A percentile compares a stretch with the other conserved stretches of the same genome.
Evolutionary conservation across 2,797 vertebrate genomes (phyloP).

Genomic region (Amazonetta brasiliensis): DNA sequence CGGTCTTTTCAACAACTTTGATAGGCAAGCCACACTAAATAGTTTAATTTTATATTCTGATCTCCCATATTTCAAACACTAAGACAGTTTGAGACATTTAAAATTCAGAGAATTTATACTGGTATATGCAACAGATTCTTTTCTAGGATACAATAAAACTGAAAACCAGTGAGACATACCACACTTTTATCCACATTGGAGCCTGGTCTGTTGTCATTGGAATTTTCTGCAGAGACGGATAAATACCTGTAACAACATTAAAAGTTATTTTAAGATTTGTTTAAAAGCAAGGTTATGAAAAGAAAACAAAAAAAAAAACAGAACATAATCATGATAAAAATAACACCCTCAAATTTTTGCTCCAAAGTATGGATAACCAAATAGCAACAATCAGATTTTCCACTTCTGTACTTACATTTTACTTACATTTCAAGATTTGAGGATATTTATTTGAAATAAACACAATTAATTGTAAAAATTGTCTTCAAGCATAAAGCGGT

Average conservation of each 20-base stretch:
- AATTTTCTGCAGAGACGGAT: slow-evolving; percentile 83
- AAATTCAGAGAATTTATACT: not conserved
- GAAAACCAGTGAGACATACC: slow-evolving; percentile 81
- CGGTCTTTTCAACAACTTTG: not conserved
- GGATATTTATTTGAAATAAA: not conserved
- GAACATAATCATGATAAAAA: not conserved
- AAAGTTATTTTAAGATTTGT: not conserved
- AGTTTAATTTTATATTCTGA: not conserved
- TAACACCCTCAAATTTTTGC: not conserved
- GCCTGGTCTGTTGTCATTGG: slow-evolving; percentile 90
- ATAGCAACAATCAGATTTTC: not conserved
- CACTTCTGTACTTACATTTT: not conserved
- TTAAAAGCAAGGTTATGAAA: not conserved
- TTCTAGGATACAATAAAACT: not conserved
- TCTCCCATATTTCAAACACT: not conserved
- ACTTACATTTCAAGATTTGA: not conserved
- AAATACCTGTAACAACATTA: slow-evolving; percentile 82
- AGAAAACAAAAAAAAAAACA: not conserved
- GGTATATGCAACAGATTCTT: not conserved
- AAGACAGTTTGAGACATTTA: not conserved
- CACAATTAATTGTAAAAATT: not conserved
- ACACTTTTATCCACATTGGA: slow-evolving; percentile 93
- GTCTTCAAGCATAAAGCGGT: not conserved
- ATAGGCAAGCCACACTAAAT: not conserved
- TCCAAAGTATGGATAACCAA: not conserved